Base-by-base conservation (phyloP, 2,113 vertebrate species). In the Centrocercus urophasianus region DNA sequence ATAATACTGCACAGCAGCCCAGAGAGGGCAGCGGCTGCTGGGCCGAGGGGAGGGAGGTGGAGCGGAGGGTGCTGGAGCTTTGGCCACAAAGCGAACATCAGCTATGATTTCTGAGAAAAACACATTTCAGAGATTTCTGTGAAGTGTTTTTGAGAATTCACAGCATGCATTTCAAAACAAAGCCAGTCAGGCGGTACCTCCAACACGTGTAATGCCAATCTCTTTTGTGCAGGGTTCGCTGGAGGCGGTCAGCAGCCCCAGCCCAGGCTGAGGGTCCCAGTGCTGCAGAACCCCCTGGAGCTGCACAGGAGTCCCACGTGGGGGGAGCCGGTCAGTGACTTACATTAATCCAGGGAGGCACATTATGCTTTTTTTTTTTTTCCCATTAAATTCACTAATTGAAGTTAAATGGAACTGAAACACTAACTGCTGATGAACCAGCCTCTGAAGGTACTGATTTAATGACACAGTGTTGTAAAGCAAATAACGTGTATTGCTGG, bases 401-500 rank as follows among this genome's bases (percentile, higher is more conserved):
- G 75, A 95, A 94, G 93, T 81, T 83, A 92, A 82, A 89, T 86
- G 48, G 60, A 70, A 95, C 60, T 63, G 82, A 72, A 79, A 83
- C 32, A 86, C 95, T 87, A 95, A 87, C 75, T 76, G 79, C 81
- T 88, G 69, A 95, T 87, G 89, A 94, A 86, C 92, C 86, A 90
- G 82, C 65, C 80, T 63, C 52, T n/a, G 22, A 83, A 60, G 43
- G 50, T 65, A 38, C 36, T 89, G 86, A 93, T 92, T 91, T 89
- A 83, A 90, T 76, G 94, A 85, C 59, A 67, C 73, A 91, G 52
- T 30, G 45, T 42, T 90, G 69, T 64, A 88, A 89, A 64, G 64
- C 45, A 91, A 92, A 87, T 30, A 81, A 72, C 73, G 25, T 61
- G 61, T 16, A 66, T 90, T 87, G 65, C 36, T 47, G 85, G 90